phyloP scores from a whole-genome alignment of 2,888 invertebrate species.

The Tribolium freemani region DNA sequence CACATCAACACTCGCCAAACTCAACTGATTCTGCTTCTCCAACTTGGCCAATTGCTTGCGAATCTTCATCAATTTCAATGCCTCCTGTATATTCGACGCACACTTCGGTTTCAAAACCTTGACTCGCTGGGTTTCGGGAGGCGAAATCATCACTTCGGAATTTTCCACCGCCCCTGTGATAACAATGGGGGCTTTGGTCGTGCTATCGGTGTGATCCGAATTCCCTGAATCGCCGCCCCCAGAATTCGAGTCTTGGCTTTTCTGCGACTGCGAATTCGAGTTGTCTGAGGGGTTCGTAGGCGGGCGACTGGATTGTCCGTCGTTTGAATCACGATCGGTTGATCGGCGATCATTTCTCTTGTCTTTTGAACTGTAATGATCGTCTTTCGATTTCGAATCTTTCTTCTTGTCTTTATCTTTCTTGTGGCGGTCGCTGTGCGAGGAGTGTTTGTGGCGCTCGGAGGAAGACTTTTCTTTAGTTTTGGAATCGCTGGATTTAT shows the following conservation, averaged over 20 bases:
- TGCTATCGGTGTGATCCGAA: conserved; percentile 57
- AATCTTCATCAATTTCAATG: conserved; percentile 76
- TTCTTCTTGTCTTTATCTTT: conserved; percentile 56
- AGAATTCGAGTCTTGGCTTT: conserved; percentile 50
- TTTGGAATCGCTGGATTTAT: conserved; percentile 54
- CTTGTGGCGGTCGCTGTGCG: conserved; percentile 42
- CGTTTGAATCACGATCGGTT: conserved; percentile 85
- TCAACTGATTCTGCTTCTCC: conserved; percentile 68
- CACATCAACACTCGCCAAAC: conserved; percentile 54
- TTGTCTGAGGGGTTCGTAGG: conserved; percentile 65
- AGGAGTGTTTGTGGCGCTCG: conserved; percentile 52
- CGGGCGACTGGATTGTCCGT: conserved; percentile 71
- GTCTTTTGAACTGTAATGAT: conserved; percentile 78
- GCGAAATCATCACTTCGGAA: conserved; percentile 27
- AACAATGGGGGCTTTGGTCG: conserved; percentile 28
- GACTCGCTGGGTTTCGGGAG: conserved; percentile 41
- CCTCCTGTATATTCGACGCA: conserved; percentile 78
- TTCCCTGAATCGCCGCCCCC: conserved; percentile 63
- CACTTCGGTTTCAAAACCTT: conserved; percentile 78
- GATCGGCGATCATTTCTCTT: conserved; percentile 79
- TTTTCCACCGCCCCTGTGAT: conserved; percentile 13
- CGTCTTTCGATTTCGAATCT: conserved; percentile 74
- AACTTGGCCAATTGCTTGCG: conserved; percentile 76
- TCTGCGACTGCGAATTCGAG: conserved; percentile 63
- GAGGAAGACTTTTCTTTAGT: conserved; percentile 46